phyloP scores from a whole-genome alignment of 1,140 invertebrate species.

The Steinernema khuongi region DNA sequence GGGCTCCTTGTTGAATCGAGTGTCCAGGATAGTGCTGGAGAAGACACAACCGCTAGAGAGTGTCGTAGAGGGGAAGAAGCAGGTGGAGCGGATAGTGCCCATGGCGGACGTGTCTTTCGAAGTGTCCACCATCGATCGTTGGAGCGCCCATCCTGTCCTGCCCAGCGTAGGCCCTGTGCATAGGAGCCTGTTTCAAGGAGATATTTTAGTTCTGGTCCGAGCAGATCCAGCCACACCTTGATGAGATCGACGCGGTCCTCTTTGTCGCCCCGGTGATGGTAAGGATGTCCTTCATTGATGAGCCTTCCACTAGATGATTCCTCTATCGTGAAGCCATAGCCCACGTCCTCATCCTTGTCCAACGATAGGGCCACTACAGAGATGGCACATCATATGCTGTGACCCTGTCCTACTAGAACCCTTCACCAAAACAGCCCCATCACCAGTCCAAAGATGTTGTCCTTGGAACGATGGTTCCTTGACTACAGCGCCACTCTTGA shows the following conservation, averaged over 20 bases:
- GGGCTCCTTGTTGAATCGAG: slow-evolving; percentile 22
- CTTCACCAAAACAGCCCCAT: too few species aligned
- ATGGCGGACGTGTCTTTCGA: slow-evolving; percentile 32
- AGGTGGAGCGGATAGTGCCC: slow-evolving; percentile 21
- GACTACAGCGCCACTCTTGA: too few species aligned
- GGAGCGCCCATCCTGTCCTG: slow-evolving; percentile 27
- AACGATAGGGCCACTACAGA: too few species aligned
- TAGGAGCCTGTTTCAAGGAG: background rate
- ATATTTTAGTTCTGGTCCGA: slow-evolving; percentile 36
- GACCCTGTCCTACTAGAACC: too few species aligned
- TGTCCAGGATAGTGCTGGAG: background rate
- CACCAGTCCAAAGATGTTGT: too few species aligned
- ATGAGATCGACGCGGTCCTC: slow-evolving; percentile 28
- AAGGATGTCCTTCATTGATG: slow-evolving; percentile 1
- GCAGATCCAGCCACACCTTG: slow-evolving; percentile 15
- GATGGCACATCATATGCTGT: too few species aligned
- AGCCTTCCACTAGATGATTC: background rate
- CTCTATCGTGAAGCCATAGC: too few species aligned
- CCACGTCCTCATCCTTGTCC: too few species aligned
- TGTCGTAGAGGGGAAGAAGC: slow-evolving; percentile 9
- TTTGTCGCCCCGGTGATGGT: slow-evolving; percentile 29
- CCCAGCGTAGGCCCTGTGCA: slow-evolving; percentile 21
- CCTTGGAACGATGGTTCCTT: too few species aligned
- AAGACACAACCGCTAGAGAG: slow-evolving; percentile 8
- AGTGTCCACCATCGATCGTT: slow-evolving; percentile 17